Evolutionary conservation across 2,888 invertebrate genomes (phyloP).

Genomic region (Platycnemis pennipes): DNA sequence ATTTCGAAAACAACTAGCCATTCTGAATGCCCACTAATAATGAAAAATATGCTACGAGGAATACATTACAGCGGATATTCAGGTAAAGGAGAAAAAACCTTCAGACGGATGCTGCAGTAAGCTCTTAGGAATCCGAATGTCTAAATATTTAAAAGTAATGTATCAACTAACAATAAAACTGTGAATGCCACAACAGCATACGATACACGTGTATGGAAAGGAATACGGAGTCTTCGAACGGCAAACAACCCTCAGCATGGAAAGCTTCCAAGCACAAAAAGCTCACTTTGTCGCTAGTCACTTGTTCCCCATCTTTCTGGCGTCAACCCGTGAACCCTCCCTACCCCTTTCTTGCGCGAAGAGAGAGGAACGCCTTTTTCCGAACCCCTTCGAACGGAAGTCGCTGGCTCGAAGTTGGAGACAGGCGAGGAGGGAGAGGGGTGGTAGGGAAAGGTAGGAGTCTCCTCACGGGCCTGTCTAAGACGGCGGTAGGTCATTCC

Average conservation of each 20-base stretch:
- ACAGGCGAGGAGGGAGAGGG: background rate
- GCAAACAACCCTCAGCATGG: background rate
- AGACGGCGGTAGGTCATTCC: constrained; percentile 18
- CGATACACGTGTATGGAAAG: background rate
- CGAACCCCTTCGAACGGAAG: constrained; percentile 10
- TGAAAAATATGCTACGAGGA: too few relatives aligned
- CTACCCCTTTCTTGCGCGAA: background rate
- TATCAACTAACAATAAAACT: background rate
- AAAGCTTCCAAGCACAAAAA: background rate
- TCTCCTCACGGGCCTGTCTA: background rate
- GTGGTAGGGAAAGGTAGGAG: background rate
- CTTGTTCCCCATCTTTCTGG: constrained; percentile 11
- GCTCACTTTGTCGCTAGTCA: constrained; percentile 4
- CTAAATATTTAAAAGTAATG: background rate
- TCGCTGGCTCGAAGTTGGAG: background rate
- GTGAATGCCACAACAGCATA: background rate
- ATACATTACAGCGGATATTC: too few relatives aligned
- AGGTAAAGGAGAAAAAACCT: background rate
- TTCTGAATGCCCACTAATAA: too few relatives aligned
- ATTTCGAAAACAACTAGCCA: too few relatives aligned
- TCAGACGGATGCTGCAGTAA: background rate
- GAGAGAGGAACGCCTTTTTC: background rate
- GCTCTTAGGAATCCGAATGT: background rate
- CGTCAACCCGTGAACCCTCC: background rate
- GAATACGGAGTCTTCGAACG: background rate